phyloP scores from a whole-genome alignment of 2,113 vertebrate genomes.

The Zosterops borbonicus region DNA sequence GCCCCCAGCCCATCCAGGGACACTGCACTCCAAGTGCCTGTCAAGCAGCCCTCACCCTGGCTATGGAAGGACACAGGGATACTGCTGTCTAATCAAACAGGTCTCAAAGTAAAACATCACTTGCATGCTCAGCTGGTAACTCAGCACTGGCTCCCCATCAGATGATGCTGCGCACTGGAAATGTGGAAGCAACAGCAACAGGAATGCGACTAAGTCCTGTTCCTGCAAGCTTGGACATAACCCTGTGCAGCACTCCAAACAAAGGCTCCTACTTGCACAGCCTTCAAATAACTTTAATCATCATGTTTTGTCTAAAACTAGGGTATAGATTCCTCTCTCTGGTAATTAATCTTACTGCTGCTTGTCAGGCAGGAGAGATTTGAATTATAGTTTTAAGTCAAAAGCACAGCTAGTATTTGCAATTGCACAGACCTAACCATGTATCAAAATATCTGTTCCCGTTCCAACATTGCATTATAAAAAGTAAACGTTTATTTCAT shows the following conservation, averaged over 20 bases:
- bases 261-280: background rate
- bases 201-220: background rate
- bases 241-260: background rate
- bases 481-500: background rate
- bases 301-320: background rate
- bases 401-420: background rate
- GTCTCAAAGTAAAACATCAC: background rate
- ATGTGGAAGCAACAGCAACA: background rate
- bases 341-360: background rate
- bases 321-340: background rate
- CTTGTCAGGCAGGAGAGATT: background rate
- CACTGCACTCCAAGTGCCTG: background rate
- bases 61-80: background rate
- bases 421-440: fast-evolving
- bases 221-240: background rate
- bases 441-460: background rate
- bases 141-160: background rate
- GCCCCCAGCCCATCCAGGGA: background rate
- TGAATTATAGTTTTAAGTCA: background rate
- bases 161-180: background rate
- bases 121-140: background rate
- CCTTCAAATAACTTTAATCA: background rate
- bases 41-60: fast-evolving
- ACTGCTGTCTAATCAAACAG: background rate
- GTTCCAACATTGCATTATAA: background rate